phyloP scores from a whole-genome alignment of 1,140 invertebrate genomes.

The Lethocerus indicus region DNA sequence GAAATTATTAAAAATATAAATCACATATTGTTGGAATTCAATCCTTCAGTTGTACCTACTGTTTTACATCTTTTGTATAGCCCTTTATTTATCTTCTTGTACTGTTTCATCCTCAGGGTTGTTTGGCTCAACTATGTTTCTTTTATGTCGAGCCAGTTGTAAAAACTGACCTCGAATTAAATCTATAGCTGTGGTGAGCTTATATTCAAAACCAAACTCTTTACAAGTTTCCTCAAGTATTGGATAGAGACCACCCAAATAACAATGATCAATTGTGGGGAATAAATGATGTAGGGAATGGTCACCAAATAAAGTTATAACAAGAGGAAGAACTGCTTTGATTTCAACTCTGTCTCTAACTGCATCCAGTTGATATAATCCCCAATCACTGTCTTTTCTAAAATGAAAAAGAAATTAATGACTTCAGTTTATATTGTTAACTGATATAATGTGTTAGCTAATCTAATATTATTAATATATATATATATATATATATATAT shows the following conservation, averaged over 20 bases:
- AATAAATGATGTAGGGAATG: conserved; percentile 67
- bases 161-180: conserved; percentile 8
- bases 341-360: conserved; percentile 51
- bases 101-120: too few species aligned
- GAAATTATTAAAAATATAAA: too few species aligned
- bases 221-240: conserved; percentile 44
- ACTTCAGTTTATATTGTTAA: conserved; percentile 6
- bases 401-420: conserved; percentile 12
- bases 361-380: conserved; percentile 55
- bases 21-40: too few species aligned
- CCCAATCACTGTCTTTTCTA: conserved; percentile 53
- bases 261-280: conserved; percentile 56
- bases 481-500: not conserved
- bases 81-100: too few species aligned
- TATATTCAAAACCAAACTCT: conserved; percentile 42
- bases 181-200: not conserved
- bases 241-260: conserved; percentile 41
- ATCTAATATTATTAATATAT: not conserved
- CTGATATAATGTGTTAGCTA: not conserved
- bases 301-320: conserved; percentile 53
- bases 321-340: conserved; percentile 45
- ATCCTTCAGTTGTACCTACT: too few species aligned
- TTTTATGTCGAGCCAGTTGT: conserved; percentile 6
- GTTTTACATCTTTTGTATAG: too few species aligned
- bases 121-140: too few species aligned